Evolutionary conservation across 2,797 vertebrate genomes (phyloP), one percentile per base, ranked within the genome.

Genomic region (Philypnodon macrostomus): DNA sequence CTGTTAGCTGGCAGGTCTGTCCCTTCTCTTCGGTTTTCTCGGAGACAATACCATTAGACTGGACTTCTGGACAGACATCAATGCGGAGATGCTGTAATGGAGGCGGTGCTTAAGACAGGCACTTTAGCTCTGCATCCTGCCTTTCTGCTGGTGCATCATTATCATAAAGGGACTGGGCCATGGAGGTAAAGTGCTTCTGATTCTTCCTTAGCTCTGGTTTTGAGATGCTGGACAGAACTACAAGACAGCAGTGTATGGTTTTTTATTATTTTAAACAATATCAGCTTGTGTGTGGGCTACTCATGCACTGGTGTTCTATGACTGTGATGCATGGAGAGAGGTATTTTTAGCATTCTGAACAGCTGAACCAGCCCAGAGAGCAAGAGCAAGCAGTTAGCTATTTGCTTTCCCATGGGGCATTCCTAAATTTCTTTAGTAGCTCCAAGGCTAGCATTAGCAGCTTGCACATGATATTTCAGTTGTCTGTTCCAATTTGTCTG

Each of bases 161-260:
- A 49, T 48, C 47, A 48, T 65, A 64, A 63, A 81, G 21, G 73
- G 71, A 75, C 58, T 50, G 51, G 38, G 56, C 59, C 52, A 77
- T 87, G 81, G 84, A 89, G 89, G 89, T 91, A 88, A 85, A 83
- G 53, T 73, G 54, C 45, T 69, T 34, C 69, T 78, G 44, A 41
- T 79, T 52, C 66, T 53, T 52, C 58, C 62, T 41, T 40, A 23
- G 47, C 32, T 4, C 27, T 23, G n/a, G n/a, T 23, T 23, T n/a
- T 58, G 34, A 35, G 26, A 21, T 50, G 9, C 52, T 33, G 5
- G 27, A 38, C n/a, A 5, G 32, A 9, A 32, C 15, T 56, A 40
- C 27, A n/a, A 57, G 44, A 18, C 45, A 21, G 48, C 23, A 46
- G 37, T 13, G 17, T 7, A n/a, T n/a, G n/a, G n/a, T n/a, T n/a